These are phyloP conservation scores for Sebastolobus alascanus DNA, from an alignment of 2,797 vertebrate species.

Conservation along the genomic window DNA sequence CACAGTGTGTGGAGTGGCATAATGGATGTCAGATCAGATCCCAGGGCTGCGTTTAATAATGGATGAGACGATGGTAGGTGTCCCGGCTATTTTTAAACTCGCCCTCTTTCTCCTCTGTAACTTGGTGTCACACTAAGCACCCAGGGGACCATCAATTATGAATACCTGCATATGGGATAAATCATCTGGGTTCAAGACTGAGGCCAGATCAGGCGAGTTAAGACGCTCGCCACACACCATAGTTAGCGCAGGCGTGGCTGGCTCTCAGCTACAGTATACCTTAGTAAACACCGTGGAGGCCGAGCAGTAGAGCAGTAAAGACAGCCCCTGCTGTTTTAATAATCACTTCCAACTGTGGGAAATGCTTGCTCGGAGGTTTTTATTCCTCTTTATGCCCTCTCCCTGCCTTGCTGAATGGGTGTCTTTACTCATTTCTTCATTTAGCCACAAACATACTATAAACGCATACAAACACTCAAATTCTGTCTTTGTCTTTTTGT, in stretches of 20 bases:
- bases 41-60: conserved; percentile 78
- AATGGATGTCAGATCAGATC: conserved; percentile 73
- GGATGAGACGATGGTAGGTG: conserved; percentile 77
- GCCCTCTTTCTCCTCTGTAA: conserved; percentile 68
- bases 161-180: conserved; percentile 54
- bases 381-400: conserved; percentile 14
- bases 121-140: conserved; percentile 54
- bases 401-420: background rate
- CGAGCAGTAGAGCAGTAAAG: conserved; percentile 52
- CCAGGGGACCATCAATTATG: conserved; percentile 68
- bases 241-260: conserved; percentile 42
- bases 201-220: background rate
- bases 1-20: conserved; percentile 49
- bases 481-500: conserved; percentile 1
- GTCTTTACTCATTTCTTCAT: conserved; percentile 12
- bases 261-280: conserved; percentile 31
- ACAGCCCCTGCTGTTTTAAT: conserved; percentile 59
- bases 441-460: background rate
- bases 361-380: conserved; percentile 57
- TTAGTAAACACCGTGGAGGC: conserved; percentile 58
- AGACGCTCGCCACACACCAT: background rate
- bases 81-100: conserved; percentile 81
- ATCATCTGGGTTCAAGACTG: conserved; percentile 37
- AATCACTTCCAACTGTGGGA: conserved; percentile 70
- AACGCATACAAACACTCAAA: background rate